Percentiles rank a stretch among this genome's conserved stretches.
phyloP scores from a whole-genome alignment of 2,797 vertebrate genomes.

The Bovichtus diacanthus region DNA sequence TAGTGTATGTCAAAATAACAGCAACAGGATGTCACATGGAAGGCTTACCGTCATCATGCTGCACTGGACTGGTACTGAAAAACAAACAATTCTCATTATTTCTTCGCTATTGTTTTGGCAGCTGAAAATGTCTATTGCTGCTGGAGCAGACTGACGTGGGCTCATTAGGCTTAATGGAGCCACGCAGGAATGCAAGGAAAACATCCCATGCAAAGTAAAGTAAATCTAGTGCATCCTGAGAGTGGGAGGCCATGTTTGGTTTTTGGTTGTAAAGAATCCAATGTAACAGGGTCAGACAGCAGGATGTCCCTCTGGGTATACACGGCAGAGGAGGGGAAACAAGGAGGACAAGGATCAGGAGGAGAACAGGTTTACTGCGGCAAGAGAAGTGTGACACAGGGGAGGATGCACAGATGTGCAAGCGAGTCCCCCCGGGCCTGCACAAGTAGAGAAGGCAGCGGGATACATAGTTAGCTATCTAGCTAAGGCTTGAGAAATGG shows the following conservation, averaged over 20 bases:
- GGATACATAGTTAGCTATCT: conserved; percentile 21
- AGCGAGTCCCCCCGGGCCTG: conserved; percentile 24
- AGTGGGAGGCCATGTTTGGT: conserved; percentile 51
- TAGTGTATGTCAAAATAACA: conserved; percentile 7
- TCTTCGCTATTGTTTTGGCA: conserved; percentile 49
- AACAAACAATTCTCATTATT: conserved; percentile 45
- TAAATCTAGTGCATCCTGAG: conserved; percentile 55
- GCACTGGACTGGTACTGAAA: conserved; percentile 16
- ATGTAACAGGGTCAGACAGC: conserved; percentile 54
- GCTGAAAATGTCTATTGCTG: conserved; percentile 47
- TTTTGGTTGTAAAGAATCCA: conserved; percentile 52
- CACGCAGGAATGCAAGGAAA: conserved; percentile 48
- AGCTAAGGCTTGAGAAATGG: conserved; percentile 27
- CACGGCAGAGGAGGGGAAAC: conserved; percentile 39
- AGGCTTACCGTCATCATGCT: conserved; percentile 6
- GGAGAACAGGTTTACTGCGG: conserved; percentile 64
- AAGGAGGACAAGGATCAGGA: conserved; percentile 67
- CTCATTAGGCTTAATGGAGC: conserved; percentile 73
- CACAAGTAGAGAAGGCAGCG: conserved; percentile 23
- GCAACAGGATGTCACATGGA: conserved; percentile 30
- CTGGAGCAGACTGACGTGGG: conserved; percentile 32
- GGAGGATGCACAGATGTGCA: conserved; percentile 53
- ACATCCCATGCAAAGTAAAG: conserved; percentile 54
- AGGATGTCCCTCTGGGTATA: conserved; percentile 55
- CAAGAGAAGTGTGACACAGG: conserved; percentile 37